Conservation (phyloP, 2,888 invertebrate species). For the Allacma fusca region DNA sequence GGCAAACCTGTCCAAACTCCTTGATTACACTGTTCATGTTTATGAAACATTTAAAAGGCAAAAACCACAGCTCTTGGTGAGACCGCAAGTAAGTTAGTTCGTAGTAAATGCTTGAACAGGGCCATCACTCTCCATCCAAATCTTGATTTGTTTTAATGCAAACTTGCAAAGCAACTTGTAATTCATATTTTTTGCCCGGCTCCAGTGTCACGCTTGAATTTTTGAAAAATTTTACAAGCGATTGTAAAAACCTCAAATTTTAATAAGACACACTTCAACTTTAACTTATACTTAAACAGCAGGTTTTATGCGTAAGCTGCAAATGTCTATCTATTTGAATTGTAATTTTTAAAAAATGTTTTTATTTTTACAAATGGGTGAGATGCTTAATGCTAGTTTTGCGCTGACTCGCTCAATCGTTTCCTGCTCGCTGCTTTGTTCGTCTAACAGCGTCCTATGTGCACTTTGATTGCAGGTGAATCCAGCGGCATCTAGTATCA, state of each 20-base stretch:
- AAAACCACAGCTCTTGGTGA: constrained; percentile 43
- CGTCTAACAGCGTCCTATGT: background rate
- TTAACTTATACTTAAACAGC: too few relatives aligned
- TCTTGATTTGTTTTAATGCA: too few relatives aligned
- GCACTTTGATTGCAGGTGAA: constrained; percentile 7
- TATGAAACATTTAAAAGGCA: constrained; percentile 54
- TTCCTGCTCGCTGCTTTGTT: background rate
- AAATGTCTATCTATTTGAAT: too few relatives aligned
- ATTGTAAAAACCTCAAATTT: too few relatives aligned
- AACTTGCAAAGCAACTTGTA: too few relatives aligned
- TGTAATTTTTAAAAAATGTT: too few relatives aligned
- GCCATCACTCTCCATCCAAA: background rate
- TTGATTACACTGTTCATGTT: constrained; percentile 53
- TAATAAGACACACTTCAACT: too few relatives aligned
- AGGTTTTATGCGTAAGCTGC: too few relatives aligned
- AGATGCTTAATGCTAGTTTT: background rate
- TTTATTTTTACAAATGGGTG: too few relatives aligned
- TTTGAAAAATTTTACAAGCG: too few relatives aligned
- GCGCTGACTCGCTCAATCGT: background rate
- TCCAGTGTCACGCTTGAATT: too few relatives aligned
- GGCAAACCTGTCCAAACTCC: constrained; percentile 40
- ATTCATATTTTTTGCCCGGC: too few relatives aligned
- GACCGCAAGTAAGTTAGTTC: constrained; percentile 30
- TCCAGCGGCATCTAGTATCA: background rate
- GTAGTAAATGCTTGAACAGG: constrained; percentile 1